Conservation (phyloP, 2,113 vertebrate species). For the Neogobius melanostomus region DNA sequence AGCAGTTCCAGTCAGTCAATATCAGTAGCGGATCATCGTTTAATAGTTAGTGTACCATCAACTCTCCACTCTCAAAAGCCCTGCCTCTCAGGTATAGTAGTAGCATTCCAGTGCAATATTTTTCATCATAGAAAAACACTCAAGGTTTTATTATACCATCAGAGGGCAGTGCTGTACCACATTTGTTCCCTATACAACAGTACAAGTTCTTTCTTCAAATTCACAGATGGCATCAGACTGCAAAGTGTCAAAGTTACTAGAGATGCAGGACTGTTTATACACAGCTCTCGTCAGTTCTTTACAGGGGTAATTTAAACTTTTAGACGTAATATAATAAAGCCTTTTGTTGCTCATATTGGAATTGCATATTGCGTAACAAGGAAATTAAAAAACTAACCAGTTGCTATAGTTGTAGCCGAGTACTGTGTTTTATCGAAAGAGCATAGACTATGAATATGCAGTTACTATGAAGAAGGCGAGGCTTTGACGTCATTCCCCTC, state of each 20-base stretch:
- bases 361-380: background rate
- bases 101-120: too few relatives aligned
- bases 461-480: conserved; percentile 41
- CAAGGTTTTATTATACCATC: conserved; percentile 50
- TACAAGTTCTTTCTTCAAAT: background rate
- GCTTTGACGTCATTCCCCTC: conserved; percentile 62
- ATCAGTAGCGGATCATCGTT: conserved; percentile 78
- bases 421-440: conserved; percentile 12
- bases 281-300: too few relatives aligned
- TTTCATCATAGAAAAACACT: background rate
- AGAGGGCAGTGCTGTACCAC: conserved; percentile 78
- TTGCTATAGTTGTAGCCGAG: background rate
- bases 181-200: conserved; percentile 25
- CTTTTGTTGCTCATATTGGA: too few relatives aligned
- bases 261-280: conserved; percentile 2
- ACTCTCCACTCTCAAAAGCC: conserved; percentile 94
- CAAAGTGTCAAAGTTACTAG: background rate
- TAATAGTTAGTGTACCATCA: conserved; percentile 92
- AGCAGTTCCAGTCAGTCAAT: conserved; percentile 66
- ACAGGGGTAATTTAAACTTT: too few relatives aligned
- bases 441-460: conserved; percentile 55
- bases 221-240: background rate
- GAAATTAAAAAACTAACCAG: background rate
- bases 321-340: too few relatives aligned
- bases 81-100: conserved; percentile 81